Evolutionary conservation across 1,140 invertebrate species (phyloP), one percentile per base, ranked within the genome.

Genomic region (Saccostrea cuccullata): DNA sequence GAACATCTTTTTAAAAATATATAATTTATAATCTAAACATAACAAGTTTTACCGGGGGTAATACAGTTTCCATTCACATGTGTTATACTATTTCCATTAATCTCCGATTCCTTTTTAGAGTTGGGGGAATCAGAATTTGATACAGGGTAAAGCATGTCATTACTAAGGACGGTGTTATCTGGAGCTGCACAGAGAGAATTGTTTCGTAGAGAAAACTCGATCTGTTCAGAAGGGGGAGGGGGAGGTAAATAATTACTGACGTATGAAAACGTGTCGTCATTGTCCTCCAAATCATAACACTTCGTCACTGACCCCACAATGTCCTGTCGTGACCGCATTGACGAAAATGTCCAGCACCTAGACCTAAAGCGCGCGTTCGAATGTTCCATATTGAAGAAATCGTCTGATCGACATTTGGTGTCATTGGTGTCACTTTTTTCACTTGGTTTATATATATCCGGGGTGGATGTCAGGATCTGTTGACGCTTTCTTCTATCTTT

Each of bases 301-400:
- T 90, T 87, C 2, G 91, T 90, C n/a, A 93, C 91, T 23, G 92
- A 91, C 15, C 91, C 91, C 5, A 88, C 91, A n/a, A 93, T 87
- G 36, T 92, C 92, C 47, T 91, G 88, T 26, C 87, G 86, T 13
- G 92, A 91, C 55, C 84, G 90, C 8, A 90, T 47, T 13, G 90
- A 89, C 15, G 90, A 88, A 70, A 89, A 90, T 30, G 86, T 82
- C 88, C 86, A 89, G 36, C 70, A 77, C 15, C 23, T 36, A 15
- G 70, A 77, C 67, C 23, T 73, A 23, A 73, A 73, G 67, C 67
- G 23, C n/a, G 67, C 23, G 23, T 73, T 73, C 13, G 67, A 73
- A 73, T 17, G 83, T 88, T 30, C 84, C 56, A 83, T 47, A 12
- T 55, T 36, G 9, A 83, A 55, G 20, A 83, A 47, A 55, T 47